Conservation (phyloP, 2,888 invertebrate genomes). For the Meiosimyza platycephala region DNA sequence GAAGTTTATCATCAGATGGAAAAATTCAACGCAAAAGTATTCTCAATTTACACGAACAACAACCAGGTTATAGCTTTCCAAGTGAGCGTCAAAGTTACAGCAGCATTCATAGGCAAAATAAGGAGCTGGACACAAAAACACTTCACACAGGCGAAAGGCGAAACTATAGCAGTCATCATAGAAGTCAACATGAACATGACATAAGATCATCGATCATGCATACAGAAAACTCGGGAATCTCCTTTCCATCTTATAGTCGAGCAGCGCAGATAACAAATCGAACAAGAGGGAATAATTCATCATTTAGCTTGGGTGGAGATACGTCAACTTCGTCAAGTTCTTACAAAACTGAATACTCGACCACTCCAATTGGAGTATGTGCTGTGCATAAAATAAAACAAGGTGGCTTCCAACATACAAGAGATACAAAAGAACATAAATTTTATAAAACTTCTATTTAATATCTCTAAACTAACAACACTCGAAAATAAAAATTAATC, state of each 20-base stretch:
- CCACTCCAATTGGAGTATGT: conserved; percentile 79
- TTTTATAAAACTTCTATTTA: conserved; percentile 73
- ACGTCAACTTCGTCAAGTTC: conserved; percentile 54
- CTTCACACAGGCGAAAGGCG: conserved; percentile 23
- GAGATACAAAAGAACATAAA: conserved; percentile 86
- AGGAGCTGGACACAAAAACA: conserved; percentile 67
- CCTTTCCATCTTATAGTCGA: conserved; percentile 2
- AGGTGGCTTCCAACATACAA: conserved; percentile 84
- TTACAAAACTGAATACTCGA: conserved; percentile 82
- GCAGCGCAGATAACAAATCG: not conserved
- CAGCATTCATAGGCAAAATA: conserved; percentile 79
- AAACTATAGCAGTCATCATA: conserved; percentile 38
- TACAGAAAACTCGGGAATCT: conserved; percentile 20
- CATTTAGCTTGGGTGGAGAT: conserved; percentile 24
- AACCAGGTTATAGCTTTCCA: conserved; percentile 74
- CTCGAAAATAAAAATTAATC: conserved; percentile 4
- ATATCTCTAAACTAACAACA: conserved; percentile 38
- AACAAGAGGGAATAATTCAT: conserved; percentile 22
- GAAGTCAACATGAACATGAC: conserved; percentile 47
- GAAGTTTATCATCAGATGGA: conserved; percentile 68
- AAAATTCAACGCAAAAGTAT: conserved; percentile 85
- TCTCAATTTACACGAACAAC: conserved; percentile 80
- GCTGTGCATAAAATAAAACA: conserved; percentile 81
- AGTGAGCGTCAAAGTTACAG: conserved; percentile 82
- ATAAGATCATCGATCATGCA: conserved; percentile 49